Base-by-base conservation (phyloP, 2,113 vertebrate species). In the Centropus unirufus region DNA sequence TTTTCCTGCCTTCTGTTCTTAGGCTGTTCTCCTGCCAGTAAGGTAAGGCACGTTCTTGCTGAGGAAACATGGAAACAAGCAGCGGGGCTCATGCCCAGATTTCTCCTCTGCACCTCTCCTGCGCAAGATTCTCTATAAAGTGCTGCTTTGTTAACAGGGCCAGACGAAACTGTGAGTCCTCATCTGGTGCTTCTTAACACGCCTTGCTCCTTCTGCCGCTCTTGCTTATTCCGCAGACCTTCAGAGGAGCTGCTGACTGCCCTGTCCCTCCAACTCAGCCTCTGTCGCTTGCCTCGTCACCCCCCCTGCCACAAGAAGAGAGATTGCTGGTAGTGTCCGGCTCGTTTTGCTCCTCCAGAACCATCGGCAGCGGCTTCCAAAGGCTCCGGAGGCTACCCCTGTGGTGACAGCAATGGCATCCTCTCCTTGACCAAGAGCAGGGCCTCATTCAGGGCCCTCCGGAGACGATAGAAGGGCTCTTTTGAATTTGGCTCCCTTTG, bases 151-250 rank as follows among this genome's bases (percentile, higher is more conserved):
- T 66, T 78, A 67, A 12, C 61, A 76, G 54, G 51, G 67, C 21
- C 27, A 24, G 70, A 21, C 68, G 73, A 36, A 68, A n/a, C 0
- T 2, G 29, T 23, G 54, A 78, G 91, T 89, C 39, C 44, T 80
- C 0, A 0, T 62, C 26, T 0, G 0, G 24, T 0, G 0, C 63
- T 0, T 0, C 70, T 92, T 52, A 30, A 34, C 49, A 9, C 0
- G 0, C 20, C 76, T 26, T 80, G 47, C 34, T 89, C 26, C 72
- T 80, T 64, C 59, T 68, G 57, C 57, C 39, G 30, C 39, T 80
- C n/a, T 81, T 75, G 42, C 74, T 66, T 62, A 32, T 87, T 83
- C 77, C 62, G 29, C 68, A 66, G 30, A 15, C 36, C 32, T 62
- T 70, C 34, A 16, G 18, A 67, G 88, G 68, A 76, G 34, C 67